A percentile compares a stretch with the other conserved stretches of the same genome.
phyloP scores from a whole-genome alignment of 2,113 vertebrate genomes.

The Crotalus viridis region DNA sequence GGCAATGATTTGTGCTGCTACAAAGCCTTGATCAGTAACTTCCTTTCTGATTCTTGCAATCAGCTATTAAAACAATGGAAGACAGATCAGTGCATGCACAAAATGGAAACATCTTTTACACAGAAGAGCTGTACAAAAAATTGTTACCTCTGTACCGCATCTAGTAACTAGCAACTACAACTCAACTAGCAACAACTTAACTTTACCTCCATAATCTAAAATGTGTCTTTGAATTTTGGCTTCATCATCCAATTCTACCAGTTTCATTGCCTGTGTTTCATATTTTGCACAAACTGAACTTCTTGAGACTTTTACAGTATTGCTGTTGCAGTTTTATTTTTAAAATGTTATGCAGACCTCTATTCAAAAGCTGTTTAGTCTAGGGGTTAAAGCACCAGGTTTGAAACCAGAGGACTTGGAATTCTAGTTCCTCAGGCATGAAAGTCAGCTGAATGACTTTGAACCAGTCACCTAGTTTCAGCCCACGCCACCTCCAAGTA shows the following conservation, averaged over 20 bases:
- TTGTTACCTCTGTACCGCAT: not conserved
- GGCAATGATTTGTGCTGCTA: not conserved
- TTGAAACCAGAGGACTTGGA: not conserved
- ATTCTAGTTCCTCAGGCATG: not conserved
- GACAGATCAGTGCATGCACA: not conserved
- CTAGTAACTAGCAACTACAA: not conserved
- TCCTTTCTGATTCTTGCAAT: not conserved
- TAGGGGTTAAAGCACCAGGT: not conserved
- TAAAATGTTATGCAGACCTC: not conserved
- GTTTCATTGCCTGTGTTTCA: not conserved
- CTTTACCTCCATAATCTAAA: not conserved
- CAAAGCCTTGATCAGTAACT: not conserved
- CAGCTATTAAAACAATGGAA: not conserved
- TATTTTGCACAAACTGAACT: not conserved
- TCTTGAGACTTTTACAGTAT: not conserved
- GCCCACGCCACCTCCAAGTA: not conserved
- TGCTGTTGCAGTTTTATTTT: not conserved
- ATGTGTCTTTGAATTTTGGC: not conserved
- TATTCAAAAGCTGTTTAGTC: not conserved
- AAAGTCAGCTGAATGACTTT: not conserved
- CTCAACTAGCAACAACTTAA: not conserved
- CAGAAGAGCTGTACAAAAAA: not conserved
- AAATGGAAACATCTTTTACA: not conserved
- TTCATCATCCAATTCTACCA: not conserved
- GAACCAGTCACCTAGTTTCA: not conserved